Evolutionary conservation across 1,140 invertebrate genomes (phyloP).

Genomic region (Myzus persicae): DNA sequence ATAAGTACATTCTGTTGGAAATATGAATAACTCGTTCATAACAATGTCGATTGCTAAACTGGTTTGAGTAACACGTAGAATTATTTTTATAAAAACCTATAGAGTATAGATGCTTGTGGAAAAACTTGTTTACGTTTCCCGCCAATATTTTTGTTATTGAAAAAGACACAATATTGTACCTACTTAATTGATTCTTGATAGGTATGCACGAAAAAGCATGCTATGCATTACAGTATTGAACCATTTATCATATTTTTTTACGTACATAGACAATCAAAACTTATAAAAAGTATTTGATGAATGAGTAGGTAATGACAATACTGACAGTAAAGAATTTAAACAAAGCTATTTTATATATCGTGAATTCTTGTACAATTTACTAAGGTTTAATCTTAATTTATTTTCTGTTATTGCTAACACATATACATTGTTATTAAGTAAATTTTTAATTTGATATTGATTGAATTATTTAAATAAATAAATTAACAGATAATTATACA

Average conservation of each 20-base stretch:
- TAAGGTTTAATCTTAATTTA: neutral
- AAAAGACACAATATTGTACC: neutral
- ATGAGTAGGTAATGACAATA: neutral
- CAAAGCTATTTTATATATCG: neutral
- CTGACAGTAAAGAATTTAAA: neutral
- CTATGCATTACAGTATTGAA: neutral
- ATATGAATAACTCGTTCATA: conserved; percentile 47
- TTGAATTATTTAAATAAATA: neutral
- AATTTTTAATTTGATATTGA: neutral
- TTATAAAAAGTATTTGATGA: neutral
- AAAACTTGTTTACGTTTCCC: conserved; percentile 40
- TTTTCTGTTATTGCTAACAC: neutral
- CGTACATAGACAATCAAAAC: neutral
- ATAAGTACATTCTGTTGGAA: conserved; percentile 16
- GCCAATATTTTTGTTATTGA: conserved; percentile 35
- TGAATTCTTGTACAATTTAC: neutral
- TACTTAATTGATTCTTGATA: neutral
- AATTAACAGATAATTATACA: neutral
- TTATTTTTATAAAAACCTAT: neutral
- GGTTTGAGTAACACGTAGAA: conserved; percentile 21
- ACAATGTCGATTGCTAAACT: conserved; percentile 27
- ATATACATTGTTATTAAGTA: neutral
- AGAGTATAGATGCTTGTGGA: too few species aligned
- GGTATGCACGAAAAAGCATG: neutral
- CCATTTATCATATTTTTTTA: neutral